Evolutionary conservation across 92 coral and sea anemone genomes (phyloP).

Genomic region (Heteractis magnifica): DNA sequence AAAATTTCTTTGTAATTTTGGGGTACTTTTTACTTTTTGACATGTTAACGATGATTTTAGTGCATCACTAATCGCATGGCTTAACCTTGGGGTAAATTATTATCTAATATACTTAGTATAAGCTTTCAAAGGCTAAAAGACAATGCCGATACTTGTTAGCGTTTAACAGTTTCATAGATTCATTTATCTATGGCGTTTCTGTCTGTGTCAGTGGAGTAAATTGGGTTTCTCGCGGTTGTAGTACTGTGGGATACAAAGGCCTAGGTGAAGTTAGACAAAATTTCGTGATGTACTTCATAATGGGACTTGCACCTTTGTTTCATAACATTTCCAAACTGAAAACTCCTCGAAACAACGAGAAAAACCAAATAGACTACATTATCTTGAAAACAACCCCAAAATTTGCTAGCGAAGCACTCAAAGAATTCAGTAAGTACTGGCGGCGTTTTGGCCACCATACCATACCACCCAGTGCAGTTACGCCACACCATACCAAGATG

Average conservation of each 20-base stretch:
- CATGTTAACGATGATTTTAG: constrained; percentile 1
- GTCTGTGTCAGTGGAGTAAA: neutral
- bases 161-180: neutral
- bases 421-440: neutral
- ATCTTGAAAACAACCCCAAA: neutral
- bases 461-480: neutral
- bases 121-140: neutral
- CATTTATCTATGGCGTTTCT: neutral
- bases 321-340: neutral
- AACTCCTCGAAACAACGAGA: neutral
- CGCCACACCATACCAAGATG: neutral
- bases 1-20: neutral
- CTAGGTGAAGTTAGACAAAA: neutral
- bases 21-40: neutral
- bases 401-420: neutral
- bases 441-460: neutral
- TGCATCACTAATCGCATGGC: constrained; percentile 13
- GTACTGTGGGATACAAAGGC: neutral
- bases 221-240: neutral
- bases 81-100: constrained; percentile 7
- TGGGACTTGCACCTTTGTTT: neutral
- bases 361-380: neutral
- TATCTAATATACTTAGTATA: constrained; percentile 4
- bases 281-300: neutral
- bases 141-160: neutral